Evolutionary conservation across 2,113 vertebrate species (phyloP).

Genomic region (Buteo buteo): DNA sequence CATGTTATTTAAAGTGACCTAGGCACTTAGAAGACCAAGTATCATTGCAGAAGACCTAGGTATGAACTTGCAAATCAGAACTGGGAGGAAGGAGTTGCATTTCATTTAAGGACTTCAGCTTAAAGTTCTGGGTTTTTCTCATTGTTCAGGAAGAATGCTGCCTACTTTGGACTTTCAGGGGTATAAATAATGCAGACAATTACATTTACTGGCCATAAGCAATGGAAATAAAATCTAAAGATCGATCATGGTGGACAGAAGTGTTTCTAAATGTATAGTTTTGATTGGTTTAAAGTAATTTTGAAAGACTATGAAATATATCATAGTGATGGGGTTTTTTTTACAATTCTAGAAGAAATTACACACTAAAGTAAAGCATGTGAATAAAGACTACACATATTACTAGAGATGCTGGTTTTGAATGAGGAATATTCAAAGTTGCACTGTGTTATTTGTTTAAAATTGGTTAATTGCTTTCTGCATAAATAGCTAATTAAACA

Average conservation of each 20-base stretch:
- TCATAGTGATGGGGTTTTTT: not conserved
- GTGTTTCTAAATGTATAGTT: not conserved
- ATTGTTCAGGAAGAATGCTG: not conserved
- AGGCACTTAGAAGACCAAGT: not conserved
- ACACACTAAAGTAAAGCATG: not conserved
- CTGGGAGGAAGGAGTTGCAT: not conserved
- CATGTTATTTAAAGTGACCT: not conserved
- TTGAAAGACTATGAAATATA: not conserved
- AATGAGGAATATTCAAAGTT: not conserved
- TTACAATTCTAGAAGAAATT: not conserved
- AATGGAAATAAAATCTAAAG: not conserved
- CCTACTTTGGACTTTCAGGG: not conserved
- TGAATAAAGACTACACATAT: not conserved
- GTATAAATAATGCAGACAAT: not conserved
- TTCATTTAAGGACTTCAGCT: not conserved
- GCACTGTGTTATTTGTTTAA: not conserved
- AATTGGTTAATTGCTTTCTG: not conserved
- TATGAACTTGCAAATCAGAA: not conserved
- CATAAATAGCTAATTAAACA: not conserved
- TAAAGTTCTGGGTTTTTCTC: not conserved
- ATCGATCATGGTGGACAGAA: not conserved
- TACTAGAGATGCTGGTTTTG: not conserved
- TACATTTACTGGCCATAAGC: not conserved
- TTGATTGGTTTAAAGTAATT: not conserved
- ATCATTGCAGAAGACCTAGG: not conserved